Percentiles rank a stretch among this genome's conserved stretches.
Evolutionary conservation across 1,140 invertebrate genomes (phyloP).

Genomic region (Sitobion miscanthi): DNA sequence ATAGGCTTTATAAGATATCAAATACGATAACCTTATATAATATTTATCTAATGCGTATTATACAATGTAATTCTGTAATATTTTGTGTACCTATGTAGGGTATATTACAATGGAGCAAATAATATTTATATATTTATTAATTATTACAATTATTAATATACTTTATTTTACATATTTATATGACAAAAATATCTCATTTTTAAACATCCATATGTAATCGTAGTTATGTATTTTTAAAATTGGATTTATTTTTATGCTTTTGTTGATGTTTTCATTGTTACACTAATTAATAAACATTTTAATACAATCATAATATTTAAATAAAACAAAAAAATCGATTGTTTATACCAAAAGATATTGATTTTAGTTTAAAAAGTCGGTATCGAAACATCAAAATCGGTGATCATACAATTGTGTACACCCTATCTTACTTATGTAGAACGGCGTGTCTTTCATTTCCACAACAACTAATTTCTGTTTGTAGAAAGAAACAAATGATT

Average conservation of each 20-base stretch:
- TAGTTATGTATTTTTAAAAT: neutral
- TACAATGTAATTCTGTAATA: no score
- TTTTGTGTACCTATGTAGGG: no score
- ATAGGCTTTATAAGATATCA: neutral
- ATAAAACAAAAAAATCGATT: neutral
- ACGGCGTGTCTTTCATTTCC: neutral
- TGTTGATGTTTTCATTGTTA: neutral
- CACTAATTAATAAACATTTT: neutral
- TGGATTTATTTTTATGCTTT: no score
- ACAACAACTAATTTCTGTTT: neutral
- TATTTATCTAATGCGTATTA: neutral
- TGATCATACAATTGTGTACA: neutral
- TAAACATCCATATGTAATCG: neutral
- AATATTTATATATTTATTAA: no score
- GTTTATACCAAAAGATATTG: neutral
- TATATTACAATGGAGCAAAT: neutral
- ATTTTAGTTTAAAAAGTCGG: neutral
- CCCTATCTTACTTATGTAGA: neutral
- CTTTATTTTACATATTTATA: neutral
- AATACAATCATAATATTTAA: no score
- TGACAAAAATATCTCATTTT: neutral
- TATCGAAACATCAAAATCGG: neutral
- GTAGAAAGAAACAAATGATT: no score
- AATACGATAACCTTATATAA: neutral
- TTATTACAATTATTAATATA: no score